Evolutionary conservation across 1,140 invertebrate species (phyloP).

Genomic region (Prorops nasuta): DNA sequence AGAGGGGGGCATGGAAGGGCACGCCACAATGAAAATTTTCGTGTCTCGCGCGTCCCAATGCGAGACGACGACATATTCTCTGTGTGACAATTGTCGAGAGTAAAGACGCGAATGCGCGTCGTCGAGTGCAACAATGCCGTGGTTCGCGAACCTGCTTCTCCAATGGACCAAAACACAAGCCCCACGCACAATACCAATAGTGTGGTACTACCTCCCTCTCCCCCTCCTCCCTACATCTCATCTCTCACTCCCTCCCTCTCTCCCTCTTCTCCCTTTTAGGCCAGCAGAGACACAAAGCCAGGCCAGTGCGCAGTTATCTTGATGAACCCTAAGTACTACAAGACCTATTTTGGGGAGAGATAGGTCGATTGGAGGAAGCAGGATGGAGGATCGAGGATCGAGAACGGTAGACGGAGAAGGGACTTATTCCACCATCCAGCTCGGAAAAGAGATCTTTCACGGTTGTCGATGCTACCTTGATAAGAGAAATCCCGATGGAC

Average conservation of each 20-base stretch:
- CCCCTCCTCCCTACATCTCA: slow-evolving; percentile 7
- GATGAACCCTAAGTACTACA: slow-evolving; percentile 50
- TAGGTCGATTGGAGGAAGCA: slow-evolving; percentile 10
- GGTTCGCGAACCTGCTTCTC: slow-evolving; percentile 6
- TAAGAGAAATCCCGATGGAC: too few relatives aligned
- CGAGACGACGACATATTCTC: slow-evolving; percentile 12
- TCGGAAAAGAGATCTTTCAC: slow-evolving; percentile 41
- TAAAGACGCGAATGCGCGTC: background rate
- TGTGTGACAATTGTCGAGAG: slow-evolving; percentile 3
- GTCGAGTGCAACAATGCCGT: background rate
- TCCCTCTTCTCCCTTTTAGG: background rate
- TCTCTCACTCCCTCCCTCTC: slow-evolving; percentile 1
- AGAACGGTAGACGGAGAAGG: background rate
- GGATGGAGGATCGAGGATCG: background rate
- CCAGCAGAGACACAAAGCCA: slow-evolving; percentile 38
- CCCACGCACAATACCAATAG: slow-evolving; percentile 29
- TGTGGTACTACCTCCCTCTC: slow-evolving; percentile 16
- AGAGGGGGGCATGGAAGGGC: too few relatives aligned
- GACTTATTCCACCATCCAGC: slow-evolving; percentile 18
- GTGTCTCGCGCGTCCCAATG: slow-evolving; percentile 19
- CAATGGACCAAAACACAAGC: slow-evolving; percentile 36
- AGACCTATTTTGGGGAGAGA: slow-evolving; percentile 46
- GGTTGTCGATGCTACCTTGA: slow-evolving; percentile 44
- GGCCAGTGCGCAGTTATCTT: slow-evolving; percentile 43
- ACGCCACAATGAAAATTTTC: too few relatives aligned